These are phyloP conservation scores for Danionella cerebrum DNA, from an alignment of 2,113 vertebrate genomes.

Conservation along the genomic window DNA sequence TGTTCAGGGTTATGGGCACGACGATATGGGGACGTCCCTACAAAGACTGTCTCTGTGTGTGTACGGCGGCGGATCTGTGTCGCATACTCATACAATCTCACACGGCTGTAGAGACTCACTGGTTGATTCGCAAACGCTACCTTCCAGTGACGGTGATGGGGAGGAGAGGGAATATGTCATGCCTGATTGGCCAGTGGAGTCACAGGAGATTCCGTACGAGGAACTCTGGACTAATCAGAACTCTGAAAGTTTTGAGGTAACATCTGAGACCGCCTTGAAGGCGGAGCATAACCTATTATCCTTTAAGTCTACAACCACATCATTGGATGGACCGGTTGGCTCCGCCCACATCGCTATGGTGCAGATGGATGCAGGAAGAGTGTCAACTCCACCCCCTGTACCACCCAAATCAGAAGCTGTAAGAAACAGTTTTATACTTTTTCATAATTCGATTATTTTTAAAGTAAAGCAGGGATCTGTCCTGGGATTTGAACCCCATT, in stretches of 20 bases:
- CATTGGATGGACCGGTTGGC: slow-evolving; percentile 60
- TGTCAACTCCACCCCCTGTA: slow-evolving; percentile 76
- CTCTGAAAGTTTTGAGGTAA: slow-evolving; percentile 47
- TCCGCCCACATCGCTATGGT: slow-evolving; percentile 46
- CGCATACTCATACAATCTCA: slow-evolving; percentile 31
- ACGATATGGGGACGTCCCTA: slow-evolving; percentile 63
- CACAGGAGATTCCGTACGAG: slow-evolving; percentile 91
- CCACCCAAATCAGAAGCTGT: slow-evolving; percentile 98
- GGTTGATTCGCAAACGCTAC: slow-evolving; percentile 50
- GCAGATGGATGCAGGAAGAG: slow-evolving; percentile 56
- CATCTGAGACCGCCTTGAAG: slow-evolving; percentile 56
- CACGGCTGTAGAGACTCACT: slow-evolving; percentile 65
- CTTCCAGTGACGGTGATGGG: slow-evolving; percentile 54
- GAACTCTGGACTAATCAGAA: slow-evolving; percentile 87
- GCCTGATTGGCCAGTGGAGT: slow-evolving; percentile 80
- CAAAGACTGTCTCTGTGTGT: slow-evolving; percentile 70
- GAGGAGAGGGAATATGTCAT: slow-evolving; percentile 86
- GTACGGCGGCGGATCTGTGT: slow-evolving; percentile 54
- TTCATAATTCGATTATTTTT: too few species aligned
- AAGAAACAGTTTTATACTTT: slow-evolving; percentile 55
- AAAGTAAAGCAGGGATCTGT: too few species aligned
- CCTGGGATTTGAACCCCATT: too few species aligned
- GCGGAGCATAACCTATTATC: slow-evolving; percentile 75
- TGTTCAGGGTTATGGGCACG: slow-evolving; percentile 60
- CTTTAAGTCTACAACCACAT: slow-evolving; percentile 62